Conservation (phyloP, 2,888 invertebrate species). For the Callyntrura guangdongensis region DNA sequence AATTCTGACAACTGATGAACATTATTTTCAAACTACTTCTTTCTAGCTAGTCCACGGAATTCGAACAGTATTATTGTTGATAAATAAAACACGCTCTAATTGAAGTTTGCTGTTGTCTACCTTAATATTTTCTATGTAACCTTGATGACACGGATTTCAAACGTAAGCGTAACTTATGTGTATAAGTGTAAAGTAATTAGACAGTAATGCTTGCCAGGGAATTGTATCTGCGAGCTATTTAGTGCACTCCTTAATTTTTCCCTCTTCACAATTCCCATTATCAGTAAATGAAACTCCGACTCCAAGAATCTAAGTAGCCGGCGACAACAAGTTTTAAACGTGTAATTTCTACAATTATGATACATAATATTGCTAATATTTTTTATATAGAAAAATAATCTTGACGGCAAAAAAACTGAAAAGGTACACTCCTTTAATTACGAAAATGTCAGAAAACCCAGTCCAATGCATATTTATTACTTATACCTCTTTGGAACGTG, state of each 20-base stretch:
- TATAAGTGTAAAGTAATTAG: conserved; percentile 42
- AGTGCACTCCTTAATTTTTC: conserved; percentile 26
- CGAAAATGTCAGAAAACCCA: conserved; percentile 66
- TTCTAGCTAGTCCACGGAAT: neutral
- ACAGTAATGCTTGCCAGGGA: conserved; percentile 13
- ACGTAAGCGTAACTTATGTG: neutral
- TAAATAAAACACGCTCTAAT: neutral
- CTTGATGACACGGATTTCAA: conserved; percentile 13
- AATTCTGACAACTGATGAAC: neutral
- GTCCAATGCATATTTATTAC: conserved; percentile 34
- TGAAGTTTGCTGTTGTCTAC: conserved; percentile 26
- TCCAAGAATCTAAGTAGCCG: conserved; percentile 24
- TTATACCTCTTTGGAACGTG: conserved; percentile 44
- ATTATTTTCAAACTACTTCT: neutral
- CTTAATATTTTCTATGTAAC: neutral
- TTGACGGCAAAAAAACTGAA: neutral
- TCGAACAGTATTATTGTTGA: too few relatives aligned
- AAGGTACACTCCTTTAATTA: conserved; percentile 59
- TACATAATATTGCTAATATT: conserved; percentile 16
- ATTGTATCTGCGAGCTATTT: neutral
- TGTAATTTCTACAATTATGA: conserved; percentile 34
- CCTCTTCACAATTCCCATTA: neutral
- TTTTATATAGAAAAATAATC: neutral
- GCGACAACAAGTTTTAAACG: conserved; percentile 22
- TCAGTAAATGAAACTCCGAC: neutral